These are phyloP conservation scores for Syrphus vitripennis DNA, from an alignment of 2,888 invertebrate genomes.

Conservation along the genomic window DNA sequence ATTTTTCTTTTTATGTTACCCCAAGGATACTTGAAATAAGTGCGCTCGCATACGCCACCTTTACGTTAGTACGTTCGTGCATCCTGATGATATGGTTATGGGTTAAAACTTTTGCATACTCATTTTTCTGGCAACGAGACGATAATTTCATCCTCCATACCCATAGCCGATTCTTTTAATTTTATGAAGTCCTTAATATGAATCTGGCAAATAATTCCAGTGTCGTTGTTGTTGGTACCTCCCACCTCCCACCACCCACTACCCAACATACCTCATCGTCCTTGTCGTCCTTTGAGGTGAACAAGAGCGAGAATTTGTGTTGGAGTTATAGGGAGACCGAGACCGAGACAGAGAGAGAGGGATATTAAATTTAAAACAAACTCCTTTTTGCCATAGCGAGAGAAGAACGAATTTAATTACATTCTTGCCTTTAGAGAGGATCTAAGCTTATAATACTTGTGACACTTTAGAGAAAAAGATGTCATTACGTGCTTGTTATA, in stretches of 20 bases:
- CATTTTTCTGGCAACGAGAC: constrained; percentile 4
- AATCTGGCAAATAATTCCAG: constrained; percentile 14
- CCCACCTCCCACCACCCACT: not conserved
- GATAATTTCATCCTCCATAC: not conserved
- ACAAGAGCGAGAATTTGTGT: not conserved
- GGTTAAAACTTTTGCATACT: constrained; percentile 2
- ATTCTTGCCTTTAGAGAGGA: constrained; percentile 15
- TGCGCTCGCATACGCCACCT: not conserved
- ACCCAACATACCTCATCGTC: not conserved
- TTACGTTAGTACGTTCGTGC: constrained; percentile 2
- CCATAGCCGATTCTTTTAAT: not conserved
- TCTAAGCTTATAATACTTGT: constrained; percentile 7
- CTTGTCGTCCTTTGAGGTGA: not conserved
- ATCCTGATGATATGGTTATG: not conserved
- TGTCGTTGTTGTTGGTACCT: no score
- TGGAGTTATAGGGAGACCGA: not conserved
- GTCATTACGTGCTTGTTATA: constrained; percentile 46
- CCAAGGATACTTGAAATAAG: constrained; percentile 13
- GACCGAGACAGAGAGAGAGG: not conserved
- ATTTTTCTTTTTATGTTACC: no score
- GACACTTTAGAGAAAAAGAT: constrained; percentile 25
- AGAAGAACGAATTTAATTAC: constrained; percentile 70
- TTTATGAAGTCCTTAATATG: constrained; percentile 5
- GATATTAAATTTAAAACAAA: constrained; percentile 31
- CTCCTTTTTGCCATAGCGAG: constrained; percentile 42